Evolutionary conservation across 2,888 invertebrate genomes (phyloP), one percentile per base, ranked within the genome.

Genomic region (Agrilus mali): DNA sequence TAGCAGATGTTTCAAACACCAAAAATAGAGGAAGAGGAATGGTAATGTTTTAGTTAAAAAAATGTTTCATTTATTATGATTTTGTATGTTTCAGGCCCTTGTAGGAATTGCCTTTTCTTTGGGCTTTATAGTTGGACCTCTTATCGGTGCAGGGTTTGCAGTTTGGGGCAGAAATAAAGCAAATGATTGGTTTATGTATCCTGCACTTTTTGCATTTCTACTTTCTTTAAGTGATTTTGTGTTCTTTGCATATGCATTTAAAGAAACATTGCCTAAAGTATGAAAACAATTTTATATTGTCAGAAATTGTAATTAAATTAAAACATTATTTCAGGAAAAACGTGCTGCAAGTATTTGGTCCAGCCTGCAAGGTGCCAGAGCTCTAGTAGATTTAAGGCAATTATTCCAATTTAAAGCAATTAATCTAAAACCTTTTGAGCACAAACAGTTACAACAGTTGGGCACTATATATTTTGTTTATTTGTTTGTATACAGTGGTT

Each of bases 91-190:
- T 41, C 70, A 90, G 90, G 96, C 97, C n/a, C 67, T 95, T 41
- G 86, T 98, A 48, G 98, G 98, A 10, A 81, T 95, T 55, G 94
- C 97, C 7, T 98, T 98, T 69, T 96, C 96, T 2, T 68, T 98
- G 47, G 97, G 95, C n/a, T 98, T 98, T 67, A 87, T 96, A 55
- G 70, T 94, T 48, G 97, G 97, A 0, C 97, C 97, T 3, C 73
- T 93, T 65, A 89, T 96, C 50, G 97, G 97, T 17, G 96, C 95
- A 4, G 72, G 80, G 62, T 90, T 93, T 64, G 82, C 90, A 2
- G 74, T 74, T 54, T 75, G 73, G 65, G 77, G 76, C 4, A 76
- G 77, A 57, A 74, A 73, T 56, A 70, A 73, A 49, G 67, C 74
- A 35, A 78, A 78, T 38, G 66, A 75, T 33, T 89, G 90, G 85